Evolutionary conservation across 2,797 vertebrate species (phyloP), one percentile per base, ranked within the genome.

Genomic region (Danio aesculapii): DNA sequence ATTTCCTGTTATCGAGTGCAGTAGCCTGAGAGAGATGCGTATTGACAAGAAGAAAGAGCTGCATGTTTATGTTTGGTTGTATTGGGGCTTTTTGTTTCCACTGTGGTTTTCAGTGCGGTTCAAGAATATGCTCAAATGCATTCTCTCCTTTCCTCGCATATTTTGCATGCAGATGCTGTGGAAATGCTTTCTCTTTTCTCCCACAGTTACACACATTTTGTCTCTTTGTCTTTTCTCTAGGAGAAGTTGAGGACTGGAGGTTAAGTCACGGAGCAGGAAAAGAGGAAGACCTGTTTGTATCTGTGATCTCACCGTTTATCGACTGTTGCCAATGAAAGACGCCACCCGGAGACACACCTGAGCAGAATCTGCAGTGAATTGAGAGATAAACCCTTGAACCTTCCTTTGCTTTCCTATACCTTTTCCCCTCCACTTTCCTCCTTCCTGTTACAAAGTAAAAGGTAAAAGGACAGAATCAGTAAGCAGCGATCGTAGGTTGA

Each of bases 211-310:
- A 14, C 19, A 3, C 46, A 16, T 44, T 66, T 11, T 49, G 12
- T 75, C 68, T 87, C 68, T 84, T 41, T 88, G 52, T 68, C 30
- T 9, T 79, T 55, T 87, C 16, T 75, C 10, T 81, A 95, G 94
- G 93, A 88, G 86, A 93, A 94, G 93, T 79, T 92, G 88, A 93
- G 89, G 86, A 93, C 92, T 1, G 92, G 93, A 41, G 92, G 93
- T 77, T 94, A 90, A 92, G 86, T 43, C 21, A 43, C 41, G 43
- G 58, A 9, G 44, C 30, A 49, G 8, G 43, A 55, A 62, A 62
- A 69, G 69, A 79, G 64, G 62, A 66, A 81, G 82, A 84, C 75
- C 82, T 80, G 87, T 83, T 84, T 84, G 87, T 86, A 85, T 90
- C 75, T 73, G 86, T 84, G 90, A 90, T 88, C 87, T 88, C 88